Evolutionary conservation across 2,888 invertebrate genomes (phyloP).

Genomic region (Ophonus ardosiacus): DNA sequence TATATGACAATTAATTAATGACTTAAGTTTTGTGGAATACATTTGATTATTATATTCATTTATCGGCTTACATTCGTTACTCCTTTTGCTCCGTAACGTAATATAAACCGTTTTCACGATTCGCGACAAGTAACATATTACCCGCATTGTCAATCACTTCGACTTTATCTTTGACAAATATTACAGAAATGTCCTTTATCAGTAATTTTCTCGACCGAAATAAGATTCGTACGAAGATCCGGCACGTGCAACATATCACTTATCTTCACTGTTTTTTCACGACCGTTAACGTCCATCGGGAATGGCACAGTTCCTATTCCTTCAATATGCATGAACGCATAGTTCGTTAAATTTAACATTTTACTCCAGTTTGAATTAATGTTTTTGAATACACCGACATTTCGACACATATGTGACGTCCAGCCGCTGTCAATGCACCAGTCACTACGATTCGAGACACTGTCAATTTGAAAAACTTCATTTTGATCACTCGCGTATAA

Average conservation of each 20-base stretch:
- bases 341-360: constrained; percentile 62
- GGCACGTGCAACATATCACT: constrained; percentile 50
- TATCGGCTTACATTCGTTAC: not conserved
- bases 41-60: not conserved
- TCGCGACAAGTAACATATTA: not conserved
- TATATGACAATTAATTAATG: no score
- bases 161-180: not conserved
- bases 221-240: no score
- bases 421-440: constrained; percentile 65
- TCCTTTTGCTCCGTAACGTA: not conserved
- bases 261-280: not conserved
- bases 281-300: not conserved
- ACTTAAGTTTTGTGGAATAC: not conserved
- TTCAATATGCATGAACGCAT: not conserved
- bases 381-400: constrained; percentile 46
- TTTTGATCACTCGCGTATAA: no score
- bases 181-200: constrained; percentile 34
- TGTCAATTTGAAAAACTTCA: not conserved
- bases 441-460: no score
- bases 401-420: constrained; percentile 61
- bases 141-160: constrained; percentile 45
- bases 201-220: constrained; percentile 10
- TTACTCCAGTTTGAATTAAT: constrained; percentile 1
- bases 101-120: not conserved
- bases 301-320: constrained; percentile 47